phyloP scores from a whole-genome alignment of 2,888 invertebrate genomes.

The Melinaea menophilus region DNA sequence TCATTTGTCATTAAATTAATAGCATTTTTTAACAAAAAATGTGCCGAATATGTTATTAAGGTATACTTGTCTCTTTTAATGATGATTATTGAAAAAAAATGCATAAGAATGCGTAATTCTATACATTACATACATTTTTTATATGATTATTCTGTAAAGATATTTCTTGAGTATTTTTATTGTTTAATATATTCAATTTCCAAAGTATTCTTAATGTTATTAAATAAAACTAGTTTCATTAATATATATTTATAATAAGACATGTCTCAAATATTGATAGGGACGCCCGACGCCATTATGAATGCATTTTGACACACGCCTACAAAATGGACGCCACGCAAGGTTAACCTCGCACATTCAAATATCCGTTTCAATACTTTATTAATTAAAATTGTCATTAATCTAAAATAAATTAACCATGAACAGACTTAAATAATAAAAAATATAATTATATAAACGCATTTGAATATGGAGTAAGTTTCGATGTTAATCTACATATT shows the following conservation, averaged over 20 bases:
- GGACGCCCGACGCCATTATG: neutral
- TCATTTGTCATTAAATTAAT: neutral
- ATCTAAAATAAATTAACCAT: neutral
- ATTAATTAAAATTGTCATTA: neutral
- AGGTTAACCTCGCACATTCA: neutral
- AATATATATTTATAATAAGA: neutral
- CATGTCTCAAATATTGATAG: neutral
- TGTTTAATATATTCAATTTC: too few relatives aligned
- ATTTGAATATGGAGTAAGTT: conserved; percentile 8
- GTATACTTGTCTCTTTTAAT: too few relatives aligned
- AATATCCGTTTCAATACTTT: neutral
- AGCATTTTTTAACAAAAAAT: neutral
- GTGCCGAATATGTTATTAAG: neutral
- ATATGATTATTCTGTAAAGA: too few relatives aligned
- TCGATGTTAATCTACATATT: conserved; percentile 12
- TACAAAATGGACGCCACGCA: conserved; percentile 5
- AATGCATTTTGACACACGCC: neutral
- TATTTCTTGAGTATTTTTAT: too few relatives aligned
- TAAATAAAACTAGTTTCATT: neutral
- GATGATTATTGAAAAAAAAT: too few relatives aligned
- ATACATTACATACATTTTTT: too few relatives aligned
- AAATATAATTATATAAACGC: neutral
- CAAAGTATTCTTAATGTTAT: neutral
- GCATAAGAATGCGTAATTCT: too few relatives aligned
- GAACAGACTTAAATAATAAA: neutral